Evolutionary conservation across 2,113 vertebrate species (phyloP), one percentile per base, ranked within the genome.

Genomic region (Hassar affinis): DNA sequence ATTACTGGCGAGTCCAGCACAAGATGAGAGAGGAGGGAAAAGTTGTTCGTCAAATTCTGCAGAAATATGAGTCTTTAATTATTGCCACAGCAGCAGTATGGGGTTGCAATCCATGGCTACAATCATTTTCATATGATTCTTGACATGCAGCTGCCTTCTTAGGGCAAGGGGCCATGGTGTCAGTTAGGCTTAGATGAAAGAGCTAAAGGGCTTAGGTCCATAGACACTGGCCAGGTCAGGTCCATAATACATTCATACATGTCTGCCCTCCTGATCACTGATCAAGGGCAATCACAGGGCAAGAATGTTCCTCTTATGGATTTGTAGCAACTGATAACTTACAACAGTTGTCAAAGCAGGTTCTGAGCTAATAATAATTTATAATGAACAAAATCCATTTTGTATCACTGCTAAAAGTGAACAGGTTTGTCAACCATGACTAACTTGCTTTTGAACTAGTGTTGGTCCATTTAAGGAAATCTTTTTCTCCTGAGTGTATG

Each of bases 11-110:
- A 57, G 71, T 76, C 57, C 72, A 35, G 80, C 22, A 3, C 59
- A 83, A 72, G 71, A 85, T 77, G 72, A 76, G 42, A 84, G 69
- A 74, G 74, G 47, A 77, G 79, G 62, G 64, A 56, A 79, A 86
- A 75, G 66, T 76, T 72, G 86, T 95, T 94, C 91, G 93, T 95
- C 92, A 92, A 94, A 95, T 93, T 89, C 90, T 87, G 2, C 90
- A 89, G 91, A 93, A 95, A 94, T 89, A 45, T 90, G 93, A 94
- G 91, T 90, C 91, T 95, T 95, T 94, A 94, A 95, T 95, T 94
- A 94, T 86, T 86, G 87, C 93, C 93, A 94, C 93, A 90, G 93
- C 85, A 85, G 91, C 47, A 69, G 75, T 90, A 79, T 89, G 90
- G 83, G 90, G 92, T 78, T 68, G 51, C 72, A 81, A 11, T 69